Base-by-base conservation (phyloP, 2,113 vertebrate genomes). In the Tragelaphus scriptus region DNA sequence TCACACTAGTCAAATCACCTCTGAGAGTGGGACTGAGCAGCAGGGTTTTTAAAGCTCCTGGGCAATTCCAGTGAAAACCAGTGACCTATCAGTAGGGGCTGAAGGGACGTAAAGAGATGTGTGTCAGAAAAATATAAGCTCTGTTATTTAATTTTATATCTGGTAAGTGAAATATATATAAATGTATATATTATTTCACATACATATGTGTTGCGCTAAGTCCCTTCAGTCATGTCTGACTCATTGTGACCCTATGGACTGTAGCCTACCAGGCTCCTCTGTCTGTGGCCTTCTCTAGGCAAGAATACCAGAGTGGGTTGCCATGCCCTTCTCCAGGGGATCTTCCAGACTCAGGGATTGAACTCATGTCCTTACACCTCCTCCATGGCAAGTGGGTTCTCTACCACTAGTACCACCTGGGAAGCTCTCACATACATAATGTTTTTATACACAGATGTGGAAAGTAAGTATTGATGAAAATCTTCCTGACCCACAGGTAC, bases 141-240 rank as follows among this genome's bases (percentile, higher is more conserved):
- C 51, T 95, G 15, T 40, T 82, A 61, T 59, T 92, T 59, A 56
- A 77, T 82, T 88, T 75, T 88, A 61, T 28, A 81, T 47, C 65
- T 85, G 47, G 49, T 68, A 91, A 88, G 32, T 63, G 25, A 40
- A 26, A 49, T 49, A 13, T 2, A 49, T 49, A 49, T 49, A 49
- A 49, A 49, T 49, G 49, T 49, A 49, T 49, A 49, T 49, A 49
- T 49, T 49, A 49, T 49, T 49, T 13, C 49, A 49, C 49, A 49
- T 49, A 49, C 11, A 49, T 49, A 49, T 49, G 49, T 49, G 49
- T 10, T 49, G 11, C 12, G 49, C 49, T 49, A 49, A 49, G 49
- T 12, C 49, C 11, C 49, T 49, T 49, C 49, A 49, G 19, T 40
- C 2, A 0, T 40, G 2, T 75, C n/a, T 40, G 8, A 75, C n/a